These are phyloP conservation scores for Vanessa cardui DNA, from an alignment of 2,888 invertebrate species.

Conservation along the genomic window DNA sequence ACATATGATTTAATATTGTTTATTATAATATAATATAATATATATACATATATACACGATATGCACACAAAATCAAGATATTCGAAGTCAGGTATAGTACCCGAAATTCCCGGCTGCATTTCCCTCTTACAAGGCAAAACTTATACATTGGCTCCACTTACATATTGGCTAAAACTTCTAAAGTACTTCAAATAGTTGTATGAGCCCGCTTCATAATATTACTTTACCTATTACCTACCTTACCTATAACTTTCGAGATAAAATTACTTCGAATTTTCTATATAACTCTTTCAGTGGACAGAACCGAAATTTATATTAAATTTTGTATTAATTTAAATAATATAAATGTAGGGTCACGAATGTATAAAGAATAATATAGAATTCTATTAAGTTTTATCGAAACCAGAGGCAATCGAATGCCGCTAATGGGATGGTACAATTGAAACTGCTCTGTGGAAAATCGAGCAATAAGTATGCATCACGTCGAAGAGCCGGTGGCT, in stretches of 20 bases:
- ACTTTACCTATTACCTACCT: too few relatives aligned
- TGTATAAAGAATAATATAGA: conserved; percentile 35
- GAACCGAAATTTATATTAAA: not conserved
- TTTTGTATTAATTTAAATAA: not conserved
- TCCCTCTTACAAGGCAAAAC: too few relatives aligned
- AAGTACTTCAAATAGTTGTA: too few relatives aligned
- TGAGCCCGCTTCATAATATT: too few relatives aligned
- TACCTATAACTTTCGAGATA: not conserved
- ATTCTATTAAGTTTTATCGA: conserved; percentile 58
- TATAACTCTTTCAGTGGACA: not conserved
- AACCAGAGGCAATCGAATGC: conserved; percentile 61
- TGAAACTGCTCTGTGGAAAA: conserved; percentile 75
- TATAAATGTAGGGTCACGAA: conserved; percentile 33
- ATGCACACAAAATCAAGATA: too few relatives aligned
- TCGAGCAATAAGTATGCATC: conserved; percentile 81
- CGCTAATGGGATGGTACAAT: conserved; percentile 74
- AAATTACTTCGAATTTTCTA: not conserved
- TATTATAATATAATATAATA: too few relatives aligned
- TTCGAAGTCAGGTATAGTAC: too few relatives aligned
- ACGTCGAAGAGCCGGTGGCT: conserved; percentile 58
- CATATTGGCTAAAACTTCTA: too few relatives aligned
- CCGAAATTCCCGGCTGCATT: too few relatives aligned
- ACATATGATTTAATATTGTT: too few relatives aligned
- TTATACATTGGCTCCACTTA: too few relatives aligned
- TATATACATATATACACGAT: too few relatives aligned